Evolutionary conservation across 1,140 invertebrate species (phyloP).

Genomic region (Sinonovacula constricta): DNA sequence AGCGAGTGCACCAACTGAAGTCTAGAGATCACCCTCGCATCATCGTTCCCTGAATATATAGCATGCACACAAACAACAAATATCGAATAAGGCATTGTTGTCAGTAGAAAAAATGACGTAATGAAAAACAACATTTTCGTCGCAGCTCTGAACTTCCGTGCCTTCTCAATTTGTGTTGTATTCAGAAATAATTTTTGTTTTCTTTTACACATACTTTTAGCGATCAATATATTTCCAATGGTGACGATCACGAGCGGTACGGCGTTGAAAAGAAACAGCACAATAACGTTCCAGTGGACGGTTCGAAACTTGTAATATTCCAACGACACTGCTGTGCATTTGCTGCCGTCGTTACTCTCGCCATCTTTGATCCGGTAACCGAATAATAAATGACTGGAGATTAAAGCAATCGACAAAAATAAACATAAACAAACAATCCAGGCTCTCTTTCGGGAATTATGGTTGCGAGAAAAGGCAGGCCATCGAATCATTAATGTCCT

Average conservation of each 20-base stretch:
- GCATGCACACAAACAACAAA: background rate
- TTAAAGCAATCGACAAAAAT: background rate
- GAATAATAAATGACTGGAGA: background rate
- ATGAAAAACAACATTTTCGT: slow-evolving; percentile 3
- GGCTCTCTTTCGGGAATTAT: background rate
- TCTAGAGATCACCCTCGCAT: background rate
- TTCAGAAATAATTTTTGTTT: background rate
- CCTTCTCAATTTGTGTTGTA: background rate
- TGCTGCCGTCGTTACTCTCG: background rate
- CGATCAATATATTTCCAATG: background rate
- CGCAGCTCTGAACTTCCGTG: background rate
- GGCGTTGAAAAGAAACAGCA: background rate
- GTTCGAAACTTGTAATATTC: background rate
- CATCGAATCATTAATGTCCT: background rate
- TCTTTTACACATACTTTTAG: background rate
- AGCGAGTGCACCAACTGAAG: background rate
- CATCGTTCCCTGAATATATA: no score
- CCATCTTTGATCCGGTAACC: background rate
- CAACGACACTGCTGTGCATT: background rate
- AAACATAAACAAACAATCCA: background rate
- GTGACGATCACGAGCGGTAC: background rate
- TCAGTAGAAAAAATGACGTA: background rate
- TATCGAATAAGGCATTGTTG: background rate
- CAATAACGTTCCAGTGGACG: background rate
- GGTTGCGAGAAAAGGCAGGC: background rate